Conservation (phyloP, 1,140 invertebrate genomes). For the Drosophila takahashii region DNA sequence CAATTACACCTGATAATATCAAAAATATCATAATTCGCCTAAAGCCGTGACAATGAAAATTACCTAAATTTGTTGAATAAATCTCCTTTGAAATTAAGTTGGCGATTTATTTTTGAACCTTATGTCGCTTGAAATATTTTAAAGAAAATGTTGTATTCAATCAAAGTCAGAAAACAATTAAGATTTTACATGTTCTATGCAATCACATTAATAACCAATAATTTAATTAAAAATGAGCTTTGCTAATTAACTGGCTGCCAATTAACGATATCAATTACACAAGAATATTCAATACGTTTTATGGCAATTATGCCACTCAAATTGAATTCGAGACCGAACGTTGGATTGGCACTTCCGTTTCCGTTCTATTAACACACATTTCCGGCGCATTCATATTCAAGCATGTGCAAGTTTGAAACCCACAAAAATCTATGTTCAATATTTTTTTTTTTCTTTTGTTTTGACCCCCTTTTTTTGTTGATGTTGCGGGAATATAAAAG, state of each 20-base stretch:
- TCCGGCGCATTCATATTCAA: conserved; percentile 60
- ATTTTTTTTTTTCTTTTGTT: conserved; percentile 8
- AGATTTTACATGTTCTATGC: too few species aligned
- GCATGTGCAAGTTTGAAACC: conserved; percentile 30
- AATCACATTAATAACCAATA: conserved; percentile 16
- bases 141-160: background rate
- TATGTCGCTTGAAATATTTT: background rate
- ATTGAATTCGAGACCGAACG: conserved; percentile 47
- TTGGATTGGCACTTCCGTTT: conserved; percentile 57
- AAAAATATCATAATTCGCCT: conserved; percentile 7
- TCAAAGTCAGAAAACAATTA: background rate
- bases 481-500: conserved; percentile 17
- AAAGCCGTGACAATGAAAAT: background rate
- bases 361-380: conserved; percentile 78
- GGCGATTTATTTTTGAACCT: background rate
- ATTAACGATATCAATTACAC: conserved; percentile 26
- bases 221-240: background rate
- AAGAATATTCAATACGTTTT: conserved; percentile 34
- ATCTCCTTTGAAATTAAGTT: background rate
- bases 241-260: conserved; percentile 13
- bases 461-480: conserved; percentile 17
- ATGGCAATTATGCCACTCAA: conserved; percentile 47
- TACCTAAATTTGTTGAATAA: background rate
- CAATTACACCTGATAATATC: conserved; percentile 43
- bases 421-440: conserved; percentile 50